Conservation (phyloP, 2,888 invertebrate species). For the Rhorus exstirpatorius region DNA sequence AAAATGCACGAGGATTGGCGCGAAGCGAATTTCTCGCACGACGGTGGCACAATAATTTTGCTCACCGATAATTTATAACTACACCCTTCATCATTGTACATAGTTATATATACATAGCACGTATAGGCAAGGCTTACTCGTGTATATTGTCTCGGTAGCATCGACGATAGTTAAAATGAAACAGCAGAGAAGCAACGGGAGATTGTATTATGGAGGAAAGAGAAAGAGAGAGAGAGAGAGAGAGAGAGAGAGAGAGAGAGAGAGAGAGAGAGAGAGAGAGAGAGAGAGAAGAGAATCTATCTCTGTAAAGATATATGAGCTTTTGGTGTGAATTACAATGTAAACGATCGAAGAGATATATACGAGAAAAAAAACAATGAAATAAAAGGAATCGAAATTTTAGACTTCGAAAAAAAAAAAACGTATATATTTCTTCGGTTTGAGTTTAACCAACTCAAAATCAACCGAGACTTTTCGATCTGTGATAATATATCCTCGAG, state of each 20-base stretch:
- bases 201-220: background rate
- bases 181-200: constrained; percentile 44
- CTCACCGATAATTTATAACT: constrained; percentile 61
- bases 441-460: no score
- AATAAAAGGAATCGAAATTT: constrained; percentile 24
- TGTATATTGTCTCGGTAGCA: constrained; percentile 52
- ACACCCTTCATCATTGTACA: constrained; percentile 50
- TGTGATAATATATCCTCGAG: background rate
- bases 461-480: no score
- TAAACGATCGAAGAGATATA: constrained; percentile 35
- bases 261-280: no score
- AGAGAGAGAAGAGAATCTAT: background rate
- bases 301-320: constrained; percentile 31
- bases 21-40: constrained; percentile 49
- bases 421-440: constrained; percentile 2
- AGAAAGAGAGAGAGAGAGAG: background rate
- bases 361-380: constrained; percentile 18
- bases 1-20: constrained; percentile 18
- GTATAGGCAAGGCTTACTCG: constrained; percentile 2
- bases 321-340: constrained; percentile 45
- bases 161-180: constrained; percentile 63
- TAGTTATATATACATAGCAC: constrained; percentile 11
- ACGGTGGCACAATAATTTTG: constrained; percentile 59
- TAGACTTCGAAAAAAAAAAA: background rate
- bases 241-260: no score